These are phyloP conservation scores for Morelia viridis DNA, from an alignment of 2,797 vertebrate species.

Conservation along the genomic window DNA sequence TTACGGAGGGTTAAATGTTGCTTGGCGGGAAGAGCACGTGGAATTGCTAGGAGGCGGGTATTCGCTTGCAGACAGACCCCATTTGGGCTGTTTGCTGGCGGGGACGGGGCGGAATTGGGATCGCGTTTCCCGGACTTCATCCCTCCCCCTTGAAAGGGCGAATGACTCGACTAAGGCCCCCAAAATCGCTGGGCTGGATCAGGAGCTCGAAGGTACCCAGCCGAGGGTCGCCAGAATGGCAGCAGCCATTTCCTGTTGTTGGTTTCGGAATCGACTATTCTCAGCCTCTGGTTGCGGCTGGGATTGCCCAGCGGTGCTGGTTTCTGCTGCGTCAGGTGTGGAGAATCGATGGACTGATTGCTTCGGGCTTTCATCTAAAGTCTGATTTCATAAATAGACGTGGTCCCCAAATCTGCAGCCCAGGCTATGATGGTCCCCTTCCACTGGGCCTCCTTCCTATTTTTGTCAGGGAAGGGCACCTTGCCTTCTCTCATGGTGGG, in stretches of 20 bases:
- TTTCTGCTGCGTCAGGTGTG: neutral
- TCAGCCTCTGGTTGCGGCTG: neutral
- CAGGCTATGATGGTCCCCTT: too few species aligned
- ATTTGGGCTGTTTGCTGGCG: neutral
- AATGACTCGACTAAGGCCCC: neutral
- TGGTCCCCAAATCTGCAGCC: neutral
- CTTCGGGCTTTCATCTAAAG: neutral
- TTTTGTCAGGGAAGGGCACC: neutral
- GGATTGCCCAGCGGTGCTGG: neutral
- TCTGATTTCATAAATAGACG: neutral
- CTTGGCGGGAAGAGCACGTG: neutral
- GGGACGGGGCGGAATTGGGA: neutral
- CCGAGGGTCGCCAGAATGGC: neutral
- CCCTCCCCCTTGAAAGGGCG: neutral
- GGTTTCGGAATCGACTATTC: neutral
- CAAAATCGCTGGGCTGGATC: too few species aligned
- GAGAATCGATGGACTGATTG: neutral
- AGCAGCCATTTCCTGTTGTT: neutral
- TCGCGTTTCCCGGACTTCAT: neutral
- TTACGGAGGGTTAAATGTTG: neutral
- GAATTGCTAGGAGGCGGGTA: neutral
- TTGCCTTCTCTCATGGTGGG: neutral
- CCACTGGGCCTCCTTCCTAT: neutral
- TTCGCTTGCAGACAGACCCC: neutral
- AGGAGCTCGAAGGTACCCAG: neutral